phyloP scores from a whole-genome alignment of 1,140 invertebrate species.

The Dendrolimus kikuchii region DNA sequence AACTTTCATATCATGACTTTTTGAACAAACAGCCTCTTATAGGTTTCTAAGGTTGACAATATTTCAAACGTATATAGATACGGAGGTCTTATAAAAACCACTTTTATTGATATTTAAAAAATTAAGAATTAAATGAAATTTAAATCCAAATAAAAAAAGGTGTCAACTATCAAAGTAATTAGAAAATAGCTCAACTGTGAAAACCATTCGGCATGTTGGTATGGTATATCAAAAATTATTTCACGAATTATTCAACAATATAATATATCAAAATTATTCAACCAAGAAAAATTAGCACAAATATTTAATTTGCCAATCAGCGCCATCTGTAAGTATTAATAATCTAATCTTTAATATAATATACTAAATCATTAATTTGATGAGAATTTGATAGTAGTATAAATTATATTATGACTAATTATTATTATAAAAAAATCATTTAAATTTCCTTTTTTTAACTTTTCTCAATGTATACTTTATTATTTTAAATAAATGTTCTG shows the following conservation, averaged over 20 bases:
- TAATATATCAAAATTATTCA: background rate
- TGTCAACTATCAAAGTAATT: too few relatives aligned
- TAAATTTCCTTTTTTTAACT: slow-evolving; percentile 3
- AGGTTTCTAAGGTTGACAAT: slow-evolving; percentile 1
- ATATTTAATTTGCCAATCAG: slow-evolving; percentile 13
- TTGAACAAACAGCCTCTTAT: background rate
- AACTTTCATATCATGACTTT: slow-evolving; percentile 1
- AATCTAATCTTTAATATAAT: slow-evolving; percentile 10
- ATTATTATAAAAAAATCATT: slow-evolving; percentile 5
- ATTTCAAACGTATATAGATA: too few relatives aligned
- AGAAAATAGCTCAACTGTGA: too few relatives aligned
- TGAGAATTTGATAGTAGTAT: slow-evolving; percentile 8
- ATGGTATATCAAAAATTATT: background rate
- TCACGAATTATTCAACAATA: background rate
- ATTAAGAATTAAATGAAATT: slow-evolving; percentile 1
- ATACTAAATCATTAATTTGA: slow-evolving; percentile 10
- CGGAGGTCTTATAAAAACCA: too few relatives aligned
- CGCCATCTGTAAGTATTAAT: slow-evolving; percentile 21
- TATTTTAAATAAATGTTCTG: slow-evolving; percentile 11
- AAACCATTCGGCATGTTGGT: too few relatives aligned
- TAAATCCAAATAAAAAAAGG: too few relatives aligned
- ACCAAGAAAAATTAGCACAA: background rate
- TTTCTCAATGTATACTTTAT: slow-evolving; percentile 9
- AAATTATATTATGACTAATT: slow-evolving; percentile 7
- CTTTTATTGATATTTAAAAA: background rate